These are phyloP conservation scores for Hermetia illucens DNA, from an alignment of 1,140 invertebrate species.

Conservation along the genomic window DNA sequence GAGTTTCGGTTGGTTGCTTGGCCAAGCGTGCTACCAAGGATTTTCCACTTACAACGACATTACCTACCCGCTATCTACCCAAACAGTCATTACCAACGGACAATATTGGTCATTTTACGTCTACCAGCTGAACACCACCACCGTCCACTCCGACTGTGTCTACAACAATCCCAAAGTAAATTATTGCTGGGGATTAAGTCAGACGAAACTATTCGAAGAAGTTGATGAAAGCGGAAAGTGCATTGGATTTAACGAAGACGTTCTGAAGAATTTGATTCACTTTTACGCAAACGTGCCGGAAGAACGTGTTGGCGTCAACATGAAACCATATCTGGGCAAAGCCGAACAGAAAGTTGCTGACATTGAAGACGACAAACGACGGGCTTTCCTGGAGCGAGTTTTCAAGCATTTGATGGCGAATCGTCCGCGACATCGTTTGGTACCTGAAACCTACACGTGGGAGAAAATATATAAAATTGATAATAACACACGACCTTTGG, in stretches of 20 bases:
- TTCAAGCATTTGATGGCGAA: conserved; percentile 55
- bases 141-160: conserved; percentile 42
- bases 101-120: conserved; percentile 65
- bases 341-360: conserved; percentile 45
- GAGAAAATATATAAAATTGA: conserved; percentile 62
- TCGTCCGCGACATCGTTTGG: conserved; percentile 39
- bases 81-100: conserved; percentile 75
- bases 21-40: conserved; percentile 72
- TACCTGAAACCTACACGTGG: conserved; percentile 58
- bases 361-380: conserved; percentile 46
- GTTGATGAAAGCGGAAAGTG: conserved; percentile 53
- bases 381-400: conserved; percentile 48
- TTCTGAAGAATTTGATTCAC: conserved; percentile 55
- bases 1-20: conserved; percentile 64
- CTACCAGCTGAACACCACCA: conserved; percentile 79
- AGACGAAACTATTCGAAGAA: conserved; percentile 57
- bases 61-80: conserved; percentile 74
- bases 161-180: conserved; percentile 56
- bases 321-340: conserved; percentile 57
- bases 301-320: conserved; percentile 35
- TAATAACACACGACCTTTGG: conserved; percentile 45
- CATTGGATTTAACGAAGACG: conserved; percentile 65
- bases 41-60: conserved; percentile 77
- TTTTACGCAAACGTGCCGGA: conserved; percentile 58
- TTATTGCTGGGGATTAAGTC: conserved; percentile 62